A percentile compares a stretch with the other conserved stretches of the same genome.
Conservation (phyloP, 2,797 vertebrate species). For the Halcyon badia region DNA sequence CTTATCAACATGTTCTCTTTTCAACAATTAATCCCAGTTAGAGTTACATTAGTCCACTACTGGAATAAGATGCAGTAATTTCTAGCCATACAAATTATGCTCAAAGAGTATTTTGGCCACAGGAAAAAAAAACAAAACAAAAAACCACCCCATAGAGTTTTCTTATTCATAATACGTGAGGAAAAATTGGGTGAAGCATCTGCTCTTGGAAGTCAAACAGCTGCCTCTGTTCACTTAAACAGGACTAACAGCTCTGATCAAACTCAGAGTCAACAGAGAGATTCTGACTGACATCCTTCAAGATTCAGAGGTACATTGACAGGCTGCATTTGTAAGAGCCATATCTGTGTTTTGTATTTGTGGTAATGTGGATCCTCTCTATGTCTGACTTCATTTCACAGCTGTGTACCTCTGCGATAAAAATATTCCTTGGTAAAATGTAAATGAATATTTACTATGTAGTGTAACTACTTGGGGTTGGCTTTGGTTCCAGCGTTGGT, state of each 20-base stretch:
- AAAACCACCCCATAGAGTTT: neutral
- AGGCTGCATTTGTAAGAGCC: neutral
- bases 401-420: neutral
- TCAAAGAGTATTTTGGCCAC: neutral
- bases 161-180: neutral
- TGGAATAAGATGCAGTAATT: neutral
- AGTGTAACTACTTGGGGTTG: fast-evolving
- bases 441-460: neutral
- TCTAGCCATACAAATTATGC: neutral
- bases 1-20: neutral
- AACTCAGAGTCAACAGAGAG: neutral
- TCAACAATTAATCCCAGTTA: neutral
- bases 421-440: neutral
- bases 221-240: neutral
- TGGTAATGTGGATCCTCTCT: neutral
- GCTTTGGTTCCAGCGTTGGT: fast-evolving
- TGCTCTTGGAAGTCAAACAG: neutral
- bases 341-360: neutral
- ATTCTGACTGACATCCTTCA: neutral
- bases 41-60: neutral
- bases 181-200: neutral
- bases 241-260: neutral
- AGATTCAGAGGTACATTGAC: neutral
- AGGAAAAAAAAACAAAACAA: neutral
- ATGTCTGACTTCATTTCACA: neutral